Percentiles rank a stretch among this genome's conserved stretches.
phyloP scores from a whole-genome alignment of 1,140 invertebrate species.

The Lepidotrigona ventralis region DNA sequence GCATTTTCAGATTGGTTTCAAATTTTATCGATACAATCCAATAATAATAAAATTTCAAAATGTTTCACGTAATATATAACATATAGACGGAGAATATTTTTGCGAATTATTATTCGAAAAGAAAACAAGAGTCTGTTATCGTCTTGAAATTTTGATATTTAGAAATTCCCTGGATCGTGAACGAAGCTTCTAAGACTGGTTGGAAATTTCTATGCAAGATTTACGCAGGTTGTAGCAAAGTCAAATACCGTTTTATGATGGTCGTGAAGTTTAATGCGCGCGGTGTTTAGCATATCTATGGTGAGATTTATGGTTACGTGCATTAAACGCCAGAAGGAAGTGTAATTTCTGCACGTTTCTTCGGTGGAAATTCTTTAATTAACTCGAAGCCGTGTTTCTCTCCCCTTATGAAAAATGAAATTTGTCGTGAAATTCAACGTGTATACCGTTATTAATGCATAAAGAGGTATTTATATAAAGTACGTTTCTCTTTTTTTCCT shows the following conservation, averaged over 20 bases:
- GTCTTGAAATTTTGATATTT: neutral
- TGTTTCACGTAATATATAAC: no score
- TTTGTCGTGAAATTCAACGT: constrained; percentile 5
- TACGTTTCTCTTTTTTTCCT: neutral
- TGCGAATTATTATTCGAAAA: no score
- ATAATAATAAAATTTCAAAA: no score
- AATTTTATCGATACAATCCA: no score
- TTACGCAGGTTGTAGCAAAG: no score
- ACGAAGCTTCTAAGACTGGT: neutral
- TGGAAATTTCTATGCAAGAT: neutral
- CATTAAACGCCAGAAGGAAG: neutral
- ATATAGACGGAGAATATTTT: no score
- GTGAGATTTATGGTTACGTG: neutral
- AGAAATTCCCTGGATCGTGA: neutral
- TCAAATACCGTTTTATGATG: constrained; percentile 3
- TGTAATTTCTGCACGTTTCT: neutral
- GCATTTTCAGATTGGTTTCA: no score
- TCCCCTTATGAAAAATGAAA: neutral
- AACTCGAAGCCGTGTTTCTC: neutral
- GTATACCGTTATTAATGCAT: neutral
- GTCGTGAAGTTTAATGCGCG: neutral
- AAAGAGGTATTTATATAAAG: neutral
- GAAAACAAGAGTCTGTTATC: no score
- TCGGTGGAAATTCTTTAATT: neutral
- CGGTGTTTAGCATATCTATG: constrained; percentile 5